phyloP scores from a whole-genome alignment of 1,140 invertebrate genomes.

The Teleogryllus occipitalis region DNA sequence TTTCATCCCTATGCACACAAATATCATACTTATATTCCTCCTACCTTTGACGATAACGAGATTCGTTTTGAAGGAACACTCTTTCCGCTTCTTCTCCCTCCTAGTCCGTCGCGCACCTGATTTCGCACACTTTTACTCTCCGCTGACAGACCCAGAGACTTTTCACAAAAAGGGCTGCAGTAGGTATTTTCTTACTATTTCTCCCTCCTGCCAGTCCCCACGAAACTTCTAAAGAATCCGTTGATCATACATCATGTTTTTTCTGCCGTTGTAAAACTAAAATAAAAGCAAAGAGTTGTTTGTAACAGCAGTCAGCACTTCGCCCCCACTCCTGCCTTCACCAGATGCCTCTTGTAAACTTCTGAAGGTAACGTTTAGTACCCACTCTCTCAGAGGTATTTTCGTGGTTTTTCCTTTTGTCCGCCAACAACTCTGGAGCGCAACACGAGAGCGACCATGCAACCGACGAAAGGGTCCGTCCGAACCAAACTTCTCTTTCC shows the following conservation, averaged over 20 bases:
- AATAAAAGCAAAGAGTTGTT: background rate
- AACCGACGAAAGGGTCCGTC: background rate
- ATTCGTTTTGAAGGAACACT: too few species aligned
- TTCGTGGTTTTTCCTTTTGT: background rate
- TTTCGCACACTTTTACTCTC: too few species aligned
- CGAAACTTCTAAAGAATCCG: background rate
- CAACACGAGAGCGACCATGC: background rate
- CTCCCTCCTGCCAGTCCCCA: background rate
- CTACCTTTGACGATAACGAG: too few species aligned
- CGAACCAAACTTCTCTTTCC: background rate
- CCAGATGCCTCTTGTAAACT: background rate
- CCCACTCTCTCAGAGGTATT: background rate
- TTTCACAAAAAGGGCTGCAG: too few species aligned
- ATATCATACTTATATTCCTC: too few species aligned
- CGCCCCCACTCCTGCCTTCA: background rate
- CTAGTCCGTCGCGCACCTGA: too few species aligned
- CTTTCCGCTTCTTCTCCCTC: too few species aligned
- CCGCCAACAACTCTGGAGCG: background rate
- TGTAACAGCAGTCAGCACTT: slow-evolving; percentile 3
- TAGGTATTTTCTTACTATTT: too few species aligned
- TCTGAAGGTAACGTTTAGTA: slow-evolving; percentile 4
- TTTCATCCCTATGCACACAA: too few species aligned
- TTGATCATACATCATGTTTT: background rate
- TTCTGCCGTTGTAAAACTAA: background rate
- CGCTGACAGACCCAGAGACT: too few species aligned